These are phyloP conservation scores for Pseudococcus jackbeardsleyi DNA, from an alignment of 2,888 invertebrate species.

Conservation along the genomic window DNA sequence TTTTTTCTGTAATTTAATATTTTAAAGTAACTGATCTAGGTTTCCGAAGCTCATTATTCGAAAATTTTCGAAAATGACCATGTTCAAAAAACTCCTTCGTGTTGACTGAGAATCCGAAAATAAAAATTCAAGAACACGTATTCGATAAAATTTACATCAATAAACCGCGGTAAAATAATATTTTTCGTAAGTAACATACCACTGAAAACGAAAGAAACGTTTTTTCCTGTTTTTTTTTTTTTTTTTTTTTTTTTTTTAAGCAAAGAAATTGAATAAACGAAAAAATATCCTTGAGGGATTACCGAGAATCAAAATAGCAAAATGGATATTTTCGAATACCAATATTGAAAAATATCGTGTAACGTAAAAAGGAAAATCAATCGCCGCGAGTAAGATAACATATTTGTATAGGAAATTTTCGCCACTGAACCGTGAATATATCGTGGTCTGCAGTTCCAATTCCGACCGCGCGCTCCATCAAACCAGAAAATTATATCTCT, in stretches of 20 bases:
- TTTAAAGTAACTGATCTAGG: not conserved
- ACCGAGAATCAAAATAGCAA: not conserved
- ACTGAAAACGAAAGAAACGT: not conserved
- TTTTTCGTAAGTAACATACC: not conserved
- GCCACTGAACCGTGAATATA: not conserved
- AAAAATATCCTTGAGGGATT: conserved; percentile 8
- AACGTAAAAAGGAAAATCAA: not conserved
- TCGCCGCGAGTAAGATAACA: not conserved
- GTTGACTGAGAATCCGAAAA: not conserved
- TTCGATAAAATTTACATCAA: not conserved
- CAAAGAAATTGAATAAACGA: not conserved
- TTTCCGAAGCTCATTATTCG: not conserved
- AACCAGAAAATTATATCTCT: not conserved
- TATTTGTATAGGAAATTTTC: not conserved
- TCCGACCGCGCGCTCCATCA: not conserved
- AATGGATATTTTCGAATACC: not conserved
- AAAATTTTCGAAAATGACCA: not conserved
- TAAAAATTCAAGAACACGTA: not conserved
- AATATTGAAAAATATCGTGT: not conserved
- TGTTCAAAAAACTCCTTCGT: not conserved
- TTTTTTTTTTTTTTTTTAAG: not conserved
- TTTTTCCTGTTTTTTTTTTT: too few species aligned
- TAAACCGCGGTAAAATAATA: not conserved
- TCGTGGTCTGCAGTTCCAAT: not conserved
- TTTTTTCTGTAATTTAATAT: not conserved